A percentile compares a stretch with the other conserved stretches of the same genome.
These are phyloP conservation scores for Catharus fuscescens DNA, from an alignment of 2,113 vertebrate species.

Conservation along the genomic window DNA sequence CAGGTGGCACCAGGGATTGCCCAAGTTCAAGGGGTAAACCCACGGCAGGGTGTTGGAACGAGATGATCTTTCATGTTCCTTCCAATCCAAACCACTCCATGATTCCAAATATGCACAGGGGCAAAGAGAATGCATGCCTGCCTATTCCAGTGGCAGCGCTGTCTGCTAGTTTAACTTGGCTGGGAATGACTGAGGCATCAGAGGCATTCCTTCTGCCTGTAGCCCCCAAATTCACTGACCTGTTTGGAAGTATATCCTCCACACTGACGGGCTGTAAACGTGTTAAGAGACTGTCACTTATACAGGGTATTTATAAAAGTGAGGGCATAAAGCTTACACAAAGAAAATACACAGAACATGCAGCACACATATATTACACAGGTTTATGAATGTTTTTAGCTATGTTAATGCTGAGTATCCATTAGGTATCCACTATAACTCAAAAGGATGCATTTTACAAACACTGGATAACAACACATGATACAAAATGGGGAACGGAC, in stretches of 20 bases:
- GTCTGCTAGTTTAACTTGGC: not conserved
- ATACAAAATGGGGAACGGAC: not conserved
- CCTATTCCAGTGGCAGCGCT: not conserved
- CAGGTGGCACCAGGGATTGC: not conserved
- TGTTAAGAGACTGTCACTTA: not conserved
- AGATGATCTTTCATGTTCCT: not conserved
- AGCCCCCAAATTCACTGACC: not conserved
- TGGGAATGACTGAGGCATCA: not conserved
- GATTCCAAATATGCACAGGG: not conserved
- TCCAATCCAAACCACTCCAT: not conserved
- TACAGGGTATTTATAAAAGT: not conserved
- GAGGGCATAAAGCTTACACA: not conserved
- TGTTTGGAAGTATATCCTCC: not conserved
- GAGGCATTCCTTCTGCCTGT: not conserved
- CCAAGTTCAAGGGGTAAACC: not conserved
- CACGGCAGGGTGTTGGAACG: not conserved
- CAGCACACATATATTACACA: not conserved
- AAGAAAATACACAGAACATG: not conserved
- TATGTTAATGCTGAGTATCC: not conserved
- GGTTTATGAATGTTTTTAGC: not conserved
- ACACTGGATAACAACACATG: not conserved
- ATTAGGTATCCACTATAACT: not conserved
- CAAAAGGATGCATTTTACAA: not conserved
- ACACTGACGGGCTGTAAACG: accelerated
- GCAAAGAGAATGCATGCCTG: not conserved